Evolutionary conservation across 2,113 vertebrate species (phyloP).

Genomic region (Dinomys branickii): DNA sequence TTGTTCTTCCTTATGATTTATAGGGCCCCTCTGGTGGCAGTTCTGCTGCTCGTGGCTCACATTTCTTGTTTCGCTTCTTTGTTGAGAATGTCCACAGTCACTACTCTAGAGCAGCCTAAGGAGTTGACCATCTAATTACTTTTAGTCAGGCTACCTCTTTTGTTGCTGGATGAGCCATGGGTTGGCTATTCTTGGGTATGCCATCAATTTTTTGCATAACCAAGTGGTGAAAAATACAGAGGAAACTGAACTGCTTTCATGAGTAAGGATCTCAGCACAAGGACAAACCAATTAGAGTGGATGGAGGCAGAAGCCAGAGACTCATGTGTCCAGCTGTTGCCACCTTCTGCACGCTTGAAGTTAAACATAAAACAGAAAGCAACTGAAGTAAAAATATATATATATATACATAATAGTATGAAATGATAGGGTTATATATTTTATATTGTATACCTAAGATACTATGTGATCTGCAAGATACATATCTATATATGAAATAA

Average conservation of each 20-base stretch:
- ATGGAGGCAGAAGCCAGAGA: neutral
- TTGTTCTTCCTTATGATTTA: neutral
- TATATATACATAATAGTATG: neutral
- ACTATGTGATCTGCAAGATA: neutral
- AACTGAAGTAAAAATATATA: neutral
- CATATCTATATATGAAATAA: neutral
- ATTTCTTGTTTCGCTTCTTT: neutral
- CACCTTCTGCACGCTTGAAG: constrained; percentile 2
- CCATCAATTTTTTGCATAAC: neutral
- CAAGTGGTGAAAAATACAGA: neutral
- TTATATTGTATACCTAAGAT: neutral
- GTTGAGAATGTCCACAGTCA: neutral
- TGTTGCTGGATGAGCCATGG: neutral
- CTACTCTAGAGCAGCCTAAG: neutral
- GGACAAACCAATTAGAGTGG: neutral
- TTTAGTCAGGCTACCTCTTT: neutral
- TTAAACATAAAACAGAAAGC: constrained; percentile 37
- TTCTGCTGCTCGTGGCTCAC: neutral
- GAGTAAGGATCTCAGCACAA: neutral
- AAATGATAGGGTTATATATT: neutral
- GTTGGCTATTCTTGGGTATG: neutral
- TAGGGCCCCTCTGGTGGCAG: neutral
- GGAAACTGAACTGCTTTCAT: neutral
- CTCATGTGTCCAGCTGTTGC: neutral
- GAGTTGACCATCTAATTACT: neutral